A percentile compares a stretch with the other conserved stretches of the same genome.
These are phyloP conservation scores for Struthidea cinerea DNA, from an alignment of 2,113 vertebrate species.

Conservation along the genomic window DNA sequence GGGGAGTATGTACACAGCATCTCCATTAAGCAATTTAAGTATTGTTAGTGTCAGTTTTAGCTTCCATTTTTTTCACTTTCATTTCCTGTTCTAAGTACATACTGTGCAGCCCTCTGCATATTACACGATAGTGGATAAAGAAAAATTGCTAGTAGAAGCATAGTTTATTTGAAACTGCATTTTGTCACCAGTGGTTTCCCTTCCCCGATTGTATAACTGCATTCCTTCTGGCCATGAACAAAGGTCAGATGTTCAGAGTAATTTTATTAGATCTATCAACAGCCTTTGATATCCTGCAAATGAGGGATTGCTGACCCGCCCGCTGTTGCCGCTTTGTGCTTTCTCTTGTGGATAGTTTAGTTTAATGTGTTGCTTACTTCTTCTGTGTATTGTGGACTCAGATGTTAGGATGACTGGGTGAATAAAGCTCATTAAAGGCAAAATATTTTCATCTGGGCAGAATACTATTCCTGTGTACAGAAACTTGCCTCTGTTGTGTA, in stretches of 20 bases:
- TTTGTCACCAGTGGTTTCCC: constrained; percentile 45
- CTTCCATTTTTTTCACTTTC: constrained; percentile 44
- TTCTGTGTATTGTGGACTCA: constrained; percentile 1
- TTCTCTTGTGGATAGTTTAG: constrained; percentile 49
- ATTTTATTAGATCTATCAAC: constrained; percentile 56
- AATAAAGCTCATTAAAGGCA: constrained; percentile 49
- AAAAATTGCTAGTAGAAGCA: constrained; percentile 38
- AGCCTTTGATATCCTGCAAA: constrained; percentile 55
- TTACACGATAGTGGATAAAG: constrained; percentile 26
- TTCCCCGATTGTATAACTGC: constrained; percentile 31
- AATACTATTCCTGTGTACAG: not conserved
- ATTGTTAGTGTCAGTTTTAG: constrained; percentile 53
- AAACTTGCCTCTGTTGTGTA: constrained; percentile 31
- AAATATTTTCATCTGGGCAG: constrained; percentile 14
- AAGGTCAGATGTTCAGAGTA: constrained; percentile 57
- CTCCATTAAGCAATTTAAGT: constrained; percentile 57
- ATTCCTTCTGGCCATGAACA: constrained; percentile 59
- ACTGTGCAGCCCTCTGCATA: constrained; percentile 19
- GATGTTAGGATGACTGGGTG: not conserved
- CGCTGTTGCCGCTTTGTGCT: not conserved
- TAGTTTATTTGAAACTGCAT: constrained; percentile 55
- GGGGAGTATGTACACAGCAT: constrained; percentile 39
- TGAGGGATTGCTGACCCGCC: constrained; percentile 37
- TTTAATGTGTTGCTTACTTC: constrained; percentile 48
- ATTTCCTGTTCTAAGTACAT: constrained; percentile 47